Base-by-base conservation (phyloP, 2,888 invertebrate species). In the Noctua comes region DNA sequence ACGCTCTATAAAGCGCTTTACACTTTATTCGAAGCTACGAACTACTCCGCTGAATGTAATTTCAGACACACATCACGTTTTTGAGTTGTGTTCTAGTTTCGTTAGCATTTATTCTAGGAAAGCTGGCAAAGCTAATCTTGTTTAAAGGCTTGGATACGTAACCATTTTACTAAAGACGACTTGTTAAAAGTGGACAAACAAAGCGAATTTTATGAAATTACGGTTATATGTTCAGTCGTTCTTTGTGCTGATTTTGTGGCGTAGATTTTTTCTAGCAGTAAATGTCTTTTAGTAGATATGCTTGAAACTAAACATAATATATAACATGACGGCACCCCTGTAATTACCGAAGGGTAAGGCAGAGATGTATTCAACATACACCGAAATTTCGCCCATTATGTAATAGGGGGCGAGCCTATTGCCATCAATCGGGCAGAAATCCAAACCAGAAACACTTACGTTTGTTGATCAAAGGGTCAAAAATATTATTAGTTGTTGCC, bases 1-100 rank as follows among this genome's bases (percentile, higher is more conserved):
- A 36, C 36, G 36, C 36, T 36, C 36, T 36, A 36, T 85, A 48
- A 66, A 72, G 46, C 11, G 51, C 16, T 24, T 36, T 11, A 31
- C 40, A 24, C 43, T 72, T 78, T 27, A 21, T 1, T 65, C 18
- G 48, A 69, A 68, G 51, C 46, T 76, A 8, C 21, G 18, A 68
- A 65, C 73, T 66, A 57, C 66, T 73, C 6, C 7, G 21, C 43
- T 59, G 36, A 16, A 43, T 51, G n/a, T 73, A n/a, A 68, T 85
- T 81, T 24, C 24, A 51, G n/a, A 73, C 27, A 46, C 84, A 73
- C n/a, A 57, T 74, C 77, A 84, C 76, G 80, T 77, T 46, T 76
- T 48, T 54, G 31, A 65, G 40, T 73, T 54, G 68, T 62, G 70
- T 74, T 68, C 54, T 64, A 74, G 73, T 68, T 74, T 72, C n/a